Evolutionary conservation across 2,113 vertebrate species (phyloP).

Genomic region (Oryzias javanicus): DNA sequence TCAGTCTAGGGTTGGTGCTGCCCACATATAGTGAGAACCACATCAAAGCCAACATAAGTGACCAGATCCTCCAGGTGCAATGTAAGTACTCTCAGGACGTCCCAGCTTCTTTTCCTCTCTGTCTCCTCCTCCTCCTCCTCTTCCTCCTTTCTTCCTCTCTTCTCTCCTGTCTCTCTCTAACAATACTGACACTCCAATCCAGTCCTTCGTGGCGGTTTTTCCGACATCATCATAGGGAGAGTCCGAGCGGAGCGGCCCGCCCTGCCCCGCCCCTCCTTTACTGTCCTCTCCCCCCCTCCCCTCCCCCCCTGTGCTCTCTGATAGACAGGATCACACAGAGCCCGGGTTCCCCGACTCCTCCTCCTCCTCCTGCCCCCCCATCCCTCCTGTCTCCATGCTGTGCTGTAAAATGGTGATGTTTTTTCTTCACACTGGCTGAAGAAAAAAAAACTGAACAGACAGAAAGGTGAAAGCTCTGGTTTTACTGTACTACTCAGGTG

Average conservation of each 20-base stretch:
- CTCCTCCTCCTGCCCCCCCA: constrained; percentile 63
- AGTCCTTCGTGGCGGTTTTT: constrained; percentile 49
- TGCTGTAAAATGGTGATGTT: constrained; percentile 80
- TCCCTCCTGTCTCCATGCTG: constrained; percentile 79
- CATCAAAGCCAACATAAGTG: constrained; percentile 97
- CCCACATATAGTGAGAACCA: constrained; percentile 96
- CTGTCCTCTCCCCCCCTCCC: constrained; percentile 58
- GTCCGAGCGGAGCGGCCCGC: constrained; percentile 41
- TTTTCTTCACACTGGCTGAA: constrained; percentile 80
- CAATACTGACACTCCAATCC: constrained; percentile 47
- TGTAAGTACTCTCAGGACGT: constrained; percentile 87
- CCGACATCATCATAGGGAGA: constrained; percentile 48
- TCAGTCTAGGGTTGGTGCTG: constrained; percentile 94
- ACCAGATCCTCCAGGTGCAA: constrained; percentile 99
- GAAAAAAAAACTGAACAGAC: constrained; percentile 78
- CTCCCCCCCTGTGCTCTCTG: constrained; percentile 44
- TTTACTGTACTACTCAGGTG: constrained; percentile 76
- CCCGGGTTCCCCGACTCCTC: constrained; percentile 25
- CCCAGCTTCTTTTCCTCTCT: constrained; percentile 33
- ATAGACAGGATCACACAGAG: constrained; percentile 64
- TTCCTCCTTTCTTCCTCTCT: constrained; percentile 32
- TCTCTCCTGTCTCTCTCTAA: constrained; percentile 40
- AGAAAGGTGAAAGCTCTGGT: constrained; percentile 84
- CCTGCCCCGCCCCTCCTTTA: constrained; percentile 15
- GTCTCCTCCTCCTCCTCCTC: constrained; percentile 37